Percentiles rank a stretch among this genome's conserved stretches.
These are phyloP conservation scores for Flabesymbios commensalis DNA, from an alignment of 2,888 invertebrate genomes.

Conservation along the genomic window DNA sequence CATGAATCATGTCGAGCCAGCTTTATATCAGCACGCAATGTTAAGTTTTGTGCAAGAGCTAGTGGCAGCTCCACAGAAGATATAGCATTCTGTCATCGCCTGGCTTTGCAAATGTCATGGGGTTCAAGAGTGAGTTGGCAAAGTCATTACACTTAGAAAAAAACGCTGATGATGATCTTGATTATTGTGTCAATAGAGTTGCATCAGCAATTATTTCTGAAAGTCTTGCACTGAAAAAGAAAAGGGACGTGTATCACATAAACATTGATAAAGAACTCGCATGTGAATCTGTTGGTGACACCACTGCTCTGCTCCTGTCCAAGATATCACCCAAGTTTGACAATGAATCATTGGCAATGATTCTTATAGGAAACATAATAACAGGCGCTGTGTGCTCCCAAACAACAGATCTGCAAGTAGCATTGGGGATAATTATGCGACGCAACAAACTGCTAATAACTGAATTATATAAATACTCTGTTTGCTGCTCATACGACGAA, in stretches of 20 bases:
- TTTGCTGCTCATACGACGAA: not conserved
- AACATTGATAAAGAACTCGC: conserved; percentile 3
- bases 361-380: conserved; percentile 2
- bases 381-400: not conserved
- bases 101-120: conserved; percentile 8
- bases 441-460: not conserved
- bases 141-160: not conserved
- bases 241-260: conserved; percentile 2
- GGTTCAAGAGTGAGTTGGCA: conserved; percentile 7
- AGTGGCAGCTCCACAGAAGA: not conserved
- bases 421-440: conserved; percentile 2
- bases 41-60: not conserved
- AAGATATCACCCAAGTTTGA: conserved; percentile 4
- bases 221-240: not conserved
- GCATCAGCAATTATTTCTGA: not conserved
- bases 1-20: conserved; percentile 4
- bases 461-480: not conserved
- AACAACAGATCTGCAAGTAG: not conserved
- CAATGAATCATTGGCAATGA: conserved; percentile 3
- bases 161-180: not conserved
- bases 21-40: conserved; percentile 2
- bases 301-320: not conserved
- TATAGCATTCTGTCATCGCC: not conserved
- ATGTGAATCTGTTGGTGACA: conserved; percentile 8
- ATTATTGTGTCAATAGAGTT: not conserved